Percentiles rank a stretch among this genome's conserved stretches.
phyloP scores from a whole-genome alignment of 2,888 invertebrate genomes.

The Cotesia congregata region DNA sequence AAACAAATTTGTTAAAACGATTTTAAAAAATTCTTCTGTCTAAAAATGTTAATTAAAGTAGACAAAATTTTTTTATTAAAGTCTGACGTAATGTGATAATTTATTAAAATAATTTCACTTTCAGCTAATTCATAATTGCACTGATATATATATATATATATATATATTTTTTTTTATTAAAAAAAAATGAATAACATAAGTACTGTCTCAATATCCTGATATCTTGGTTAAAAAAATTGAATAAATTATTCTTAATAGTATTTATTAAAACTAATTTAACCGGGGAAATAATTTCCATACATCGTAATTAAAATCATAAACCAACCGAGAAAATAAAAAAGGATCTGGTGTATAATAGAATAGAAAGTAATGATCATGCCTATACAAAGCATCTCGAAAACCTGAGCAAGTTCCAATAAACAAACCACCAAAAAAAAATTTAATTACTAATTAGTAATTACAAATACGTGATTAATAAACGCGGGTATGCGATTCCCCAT shows the following conservation, averaged over 20 bases:
- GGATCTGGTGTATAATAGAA: not conserved
- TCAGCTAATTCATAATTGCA: no score
- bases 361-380: not conserved
- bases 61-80: no score
- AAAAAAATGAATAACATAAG: no score
- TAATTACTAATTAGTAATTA: not conserved
- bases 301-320: not conserved
- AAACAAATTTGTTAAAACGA: no score
- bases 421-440: not conserved
- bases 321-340: not conserved
- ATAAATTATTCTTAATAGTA: not conserved
- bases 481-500: not conserved
- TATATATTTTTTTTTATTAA: no score
- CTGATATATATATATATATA: no score
- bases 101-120: no score
- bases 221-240: no score
- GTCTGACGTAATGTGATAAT: no score
- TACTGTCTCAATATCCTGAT: no score
- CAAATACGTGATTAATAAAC: conserved; percentile 1
- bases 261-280: not conserved
- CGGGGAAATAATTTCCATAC: not conserved
- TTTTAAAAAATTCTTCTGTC: no score
- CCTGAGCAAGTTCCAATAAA: not conserved
- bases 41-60: no score
- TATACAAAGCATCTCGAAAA: not conserved